A percentile compares a stretch with the other conserved stretches of the same genome.
Evolutionary conservation across 2,888 invertebrate species (phyloP).

Genomic region (Zeuzera pyrina): DNA sequence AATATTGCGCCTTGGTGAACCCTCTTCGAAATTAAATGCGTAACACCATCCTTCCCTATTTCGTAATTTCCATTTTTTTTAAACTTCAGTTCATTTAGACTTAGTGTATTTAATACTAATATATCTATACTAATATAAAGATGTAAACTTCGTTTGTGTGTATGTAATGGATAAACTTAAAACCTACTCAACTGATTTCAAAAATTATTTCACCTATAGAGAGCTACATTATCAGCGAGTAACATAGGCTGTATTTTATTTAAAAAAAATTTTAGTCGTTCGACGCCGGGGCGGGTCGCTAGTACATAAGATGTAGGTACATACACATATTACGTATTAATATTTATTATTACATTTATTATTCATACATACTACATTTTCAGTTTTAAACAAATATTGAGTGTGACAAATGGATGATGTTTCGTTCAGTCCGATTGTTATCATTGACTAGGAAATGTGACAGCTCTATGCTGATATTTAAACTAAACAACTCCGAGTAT

Average conservation of each 20-base stretch:
- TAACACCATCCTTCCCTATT: constrained; percentile 27
- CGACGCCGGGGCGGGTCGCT: no score
- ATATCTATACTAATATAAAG: not conserved
- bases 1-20: constrained; percentile 12
- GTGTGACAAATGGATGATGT: constrained; percentile 8
- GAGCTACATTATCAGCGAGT: no score
- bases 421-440: constrained; percentile 6
- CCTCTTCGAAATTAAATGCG: not conserved
- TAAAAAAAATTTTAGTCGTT: no score
- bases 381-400: not conserved
- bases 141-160: not conserved
- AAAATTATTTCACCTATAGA: no score
- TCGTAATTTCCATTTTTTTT: constrained; percentile 25
- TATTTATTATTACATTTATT: no score
- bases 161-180: not conserved
- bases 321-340: no score
- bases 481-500: not conserved
- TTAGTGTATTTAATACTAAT: not conserved
- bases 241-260: no score
- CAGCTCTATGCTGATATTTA: constrained; percentile 21
- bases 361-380: no score
- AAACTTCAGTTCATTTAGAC: no score
- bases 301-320: no score
- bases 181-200: not conserved
- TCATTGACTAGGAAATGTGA: constrained; percentile 29